Conservation (phyloP, 2,113 vertebrate species). For the Willisornis vidua region DNA sequence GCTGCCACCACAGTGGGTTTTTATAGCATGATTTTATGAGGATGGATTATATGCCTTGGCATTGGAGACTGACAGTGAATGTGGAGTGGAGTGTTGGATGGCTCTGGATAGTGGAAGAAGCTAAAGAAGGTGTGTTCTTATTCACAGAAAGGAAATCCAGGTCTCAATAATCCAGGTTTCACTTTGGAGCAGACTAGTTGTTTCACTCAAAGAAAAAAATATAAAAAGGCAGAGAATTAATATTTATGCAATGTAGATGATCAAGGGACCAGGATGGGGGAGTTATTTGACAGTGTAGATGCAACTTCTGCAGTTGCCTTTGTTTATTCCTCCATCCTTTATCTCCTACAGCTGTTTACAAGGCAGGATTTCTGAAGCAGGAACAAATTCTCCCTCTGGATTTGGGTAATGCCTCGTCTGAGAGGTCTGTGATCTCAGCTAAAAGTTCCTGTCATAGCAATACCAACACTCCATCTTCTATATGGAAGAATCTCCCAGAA, state of each 20-base stretch:
- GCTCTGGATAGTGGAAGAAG: not conserved
- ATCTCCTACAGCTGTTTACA: not conserved
- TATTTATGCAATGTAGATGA: not conserved
- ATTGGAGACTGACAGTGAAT: not conserved
- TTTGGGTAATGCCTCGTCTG: not conserved
- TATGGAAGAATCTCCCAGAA: not conserved
- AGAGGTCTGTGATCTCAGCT: constrained; percentile 1
- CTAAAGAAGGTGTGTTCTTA: not conserved
- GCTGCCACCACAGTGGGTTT: not conserved
- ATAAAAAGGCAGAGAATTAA: not conserved
- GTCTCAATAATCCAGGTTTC: not conserved
- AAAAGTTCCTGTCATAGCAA: not conserved
- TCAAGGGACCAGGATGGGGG: not conserved
- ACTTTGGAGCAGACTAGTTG: not conserved
- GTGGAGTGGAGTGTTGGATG: not conserved
- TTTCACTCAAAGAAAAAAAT: not conserved
- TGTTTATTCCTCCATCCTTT: not conserved
- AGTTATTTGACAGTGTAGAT: not conserved
- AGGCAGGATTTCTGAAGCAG: not conserved
- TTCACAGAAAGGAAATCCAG: not conserved
- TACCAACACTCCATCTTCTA: not conserved
- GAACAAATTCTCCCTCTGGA: not conserved
- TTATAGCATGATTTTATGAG: not conserved
- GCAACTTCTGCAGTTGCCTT: not conserved
- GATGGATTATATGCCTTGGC: not conserved